Evolutionary conservation across 2,797 vertebrate species (phyloP), one percentile per base, ranked within the genome.

Genomic region (Enteromius anoplus): DNA sequence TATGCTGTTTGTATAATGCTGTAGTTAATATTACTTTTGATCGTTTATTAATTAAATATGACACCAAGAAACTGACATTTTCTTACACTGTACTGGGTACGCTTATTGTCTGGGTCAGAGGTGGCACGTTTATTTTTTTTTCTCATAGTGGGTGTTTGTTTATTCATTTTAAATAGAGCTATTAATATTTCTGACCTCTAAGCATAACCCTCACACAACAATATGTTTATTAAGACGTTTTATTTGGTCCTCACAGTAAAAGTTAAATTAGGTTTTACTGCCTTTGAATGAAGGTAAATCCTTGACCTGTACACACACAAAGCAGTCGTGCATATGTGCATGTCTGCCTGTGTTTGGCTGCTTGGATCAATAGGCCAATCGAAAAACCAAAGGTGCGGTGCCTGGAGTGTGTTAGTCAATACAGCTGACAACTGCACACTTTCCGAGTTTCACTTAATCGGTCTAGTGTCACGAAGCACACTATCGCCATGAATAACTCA

Each of bases 311-410:
- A 55, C 60, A 55, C 75, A 75, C 60, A 65, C n/a, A 66, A 23
- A 71, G 14, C 29, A 23, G 29, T 6, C 47, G 23, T 8, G 66
- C 51, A 15, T 51, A 29, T 32, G 29, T 72, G 17, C 37, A 17
- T 68, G 19, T 71, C 64, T 72, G 32, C 58, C 51, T 78, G 60
- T 78, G 65, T 49, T 45, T 73, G 68, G 65, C n/a, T 75, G 32
- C 14, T 51, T 5, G 29, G 73, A 81, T 87, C 84, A 81, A 87
- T 81, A 79, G 47, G 62, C 32, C 80, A 79, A 34, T 82, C 58
- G 23, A 68, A 71, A 64, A 64, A 73, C 60, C 8, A n/a, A 66
- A 32, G 47, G 53, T 60, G 60, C 58, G 34, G 32, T 53, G 65
- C 42, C 40, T 29, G n/a, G 45, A 80, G 34, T 60, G 19, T 40